These are phyloP conservation scores for Doryteuthis pealeii DNA, from an alignment of 1,140 invertebrate species.

Conservation along the genomic window DNA sequence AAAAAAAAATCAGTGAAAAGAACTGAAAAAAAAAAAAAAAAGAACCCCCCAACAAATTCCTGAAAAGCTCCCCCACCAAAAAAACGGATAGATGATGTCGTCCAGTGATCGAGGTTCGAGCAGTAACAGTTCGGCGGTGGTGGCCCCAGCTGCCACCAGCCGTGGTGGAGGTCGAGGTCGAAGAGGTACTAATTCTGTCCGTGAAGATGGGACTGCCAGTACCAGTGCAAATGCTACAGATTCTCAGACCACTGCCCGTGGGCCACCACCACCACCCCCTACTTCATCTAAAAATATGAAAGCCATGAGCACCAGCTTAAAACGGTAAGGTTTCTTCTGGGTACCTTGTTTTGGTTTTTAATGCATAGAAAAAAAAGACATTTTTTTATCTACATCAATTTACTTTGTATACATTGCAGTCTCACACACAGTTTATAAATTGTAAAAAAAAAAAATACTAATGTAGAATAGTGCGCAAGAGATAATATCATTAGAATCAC, in stretches of 20 bases:
- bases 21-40: no score
- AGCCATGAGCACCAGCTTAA: constrained; percentile 10
- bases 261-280: neutral
- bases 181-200: neutral
- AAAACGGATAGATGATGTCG: neutral
- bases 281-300: constrained; percentile 11
- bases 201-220: neutral
- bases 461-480: no score
- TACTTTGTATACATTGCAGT: no score
- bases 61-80: no score
- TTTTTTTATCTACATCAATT: no score
- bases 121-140: neutral
- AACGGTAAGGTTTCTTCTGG: constrained; percentile 1
- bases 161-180: neutral
- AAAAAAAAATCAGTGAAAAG: no score
- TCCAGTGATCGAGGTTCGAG: neutral
- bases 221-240: neutral
- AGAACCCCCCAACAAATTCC: no score
- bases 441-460: no score
- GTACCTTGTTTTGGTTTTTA: no score
- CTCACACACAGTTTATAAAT: no score
- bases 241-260: neutral
- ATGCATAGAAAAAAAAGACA: no score
- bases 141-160: neutral
- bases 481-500: no score